Evolutionary conservation across 1,140 invertebrate genomes (phyloP), one percentile per base, ranked within the genome.

Genomic region (Anagrus nilaparvatae): DNA sequence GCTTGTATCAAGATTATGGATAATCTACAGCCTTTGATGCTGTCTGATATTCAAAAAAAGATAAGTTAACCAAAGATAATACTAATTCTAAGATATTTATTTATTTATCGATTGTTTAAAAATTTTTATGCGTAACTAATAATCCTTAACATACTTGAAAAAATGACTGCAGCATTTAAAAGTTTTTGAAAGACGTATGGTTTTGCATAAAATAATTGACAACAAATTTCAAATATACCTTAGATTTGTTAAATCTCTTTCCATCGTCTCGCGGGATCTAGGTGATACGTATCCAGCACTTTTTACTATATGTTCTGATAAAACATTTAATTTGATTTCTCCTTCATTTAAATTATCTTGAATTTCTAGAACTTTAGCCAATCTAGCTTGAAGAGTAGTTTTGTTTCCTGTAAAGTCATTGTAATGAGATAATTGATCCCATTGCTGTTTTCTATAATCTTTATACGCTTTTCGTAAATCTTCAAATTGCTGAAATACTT

Each of bases 361-460:
- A 10, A 91, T 72, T 46, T 87, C 82, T 48, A 78, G 73, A 12
- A 94, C 72, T 64, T 87, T 86, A 17, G 62, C 64, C 17, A 90
- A 60, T 51, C 85, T 76, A 8, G 77, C 73, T 54, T 87, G 78
- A 3, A 92, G 60, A 0, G 77, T 75, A 25, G 76, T 66, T 60
- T 89, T 89, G 45, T 82, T 90, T 17, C 87, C 88, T 20, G 77
- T 80, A 53, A 79, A 87, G 61, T 91, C 87, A 40, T 76, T 84
- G 44, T 82, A 76, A 47, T 77, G 72, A 31, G 81, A 75, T 1
- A 92, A 62, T 50, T 79, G 77, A 56, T 91, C 86, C 85, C 86
- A 89, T 10, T 87, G 73, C 49, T 85, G 82, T 55, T 91, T 91
- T 53, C 88, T 85, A 64, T 86, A 87, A 55, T 91, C 87, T 63